Base-by-base conservation (phyloP, 2,888 invertebrate genomes). In the Amiota minor region DNA sequence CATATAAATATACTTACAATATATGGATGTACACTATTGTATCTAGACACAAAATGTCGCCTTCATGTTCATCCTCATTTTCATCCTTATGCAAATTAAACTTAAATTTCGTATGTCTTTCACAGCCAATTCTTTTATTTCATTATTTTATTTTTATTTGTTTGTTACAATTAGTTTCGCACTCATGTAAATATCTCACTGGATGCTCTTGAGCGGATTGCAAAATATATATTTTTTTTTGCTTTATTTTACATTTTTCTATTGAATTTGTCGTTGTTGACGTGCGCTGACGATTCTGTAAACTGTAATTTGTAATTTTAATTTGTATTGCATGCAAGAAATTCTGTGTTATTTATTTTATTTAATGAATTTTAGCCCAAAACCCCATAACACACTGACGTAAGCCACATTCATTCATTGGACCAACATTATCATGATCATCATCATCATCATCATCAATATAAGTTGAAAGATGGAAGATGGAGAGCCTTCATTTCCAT, bases 281-380 rank as follows among this genome's bases (percentile, higher is more conserved):
- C 23, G 35, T 35, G 35, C 6, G 35, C 0, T 35, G 35, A 35
- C 9, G 16, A 53, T 53, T 53, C n/a, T 53, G 53, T 53, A 53
- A 53, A 53, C 16, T 16, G 16, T 16, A n/a, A n/a, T n/a, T n/a
- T n/a, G n/a, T n/a, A n/a, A n/a, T 59, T 59, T 59, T 12, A 18
- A 59, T 59, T 18, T 59, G 11, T 59, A 35, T 59, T 8, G 59
- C 53, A 35, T 35, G 35, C 2, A 8, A 14, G 20, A 59, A 18
- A 20, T 59, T 20, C 4, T 20, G 2, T 47, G 47, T 47, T 65
- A 65, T 65, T 65, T 65, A 65, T 65, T 65, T 65, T 18, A 65
- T 47, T 65, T 47, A 65, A 65, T 18, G 65, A 65, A 65, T 47
- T 65, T 35, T 65, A 46, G 16, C 18, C 23, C 18, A 20, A 35